Base-by-base conservation (phyloP, 2,888 invertebrate genomes). In the Aromia moschata region DNA sequence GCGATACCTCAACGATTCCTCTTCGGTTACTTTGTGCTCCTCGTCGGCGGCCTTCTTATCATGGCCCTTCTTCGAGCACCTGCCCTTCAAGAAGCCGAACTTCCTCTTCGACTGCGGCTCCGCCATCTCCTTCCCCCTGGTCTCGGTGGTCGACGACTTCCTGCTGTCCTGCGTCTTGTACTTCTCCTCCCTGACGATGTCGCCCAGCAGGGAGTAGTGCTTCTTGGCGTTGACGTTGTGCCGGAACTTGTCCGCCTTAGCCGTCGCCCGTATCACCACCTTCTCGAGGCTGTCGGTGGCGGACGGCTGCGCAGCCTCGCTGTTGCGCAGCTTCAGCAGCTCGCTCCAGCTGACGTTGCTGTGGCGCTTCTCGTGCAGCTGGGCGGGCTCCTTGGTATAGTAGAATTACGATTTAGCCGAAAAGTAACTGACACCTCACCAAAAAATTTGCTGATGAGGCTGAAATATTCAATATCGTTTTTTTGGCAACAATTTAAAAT, bases 181-280 rank as follows among this genome's bases (percentile, higher is more conserved):
- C 17, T n/a, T 43, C 7, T 43, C 43, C 25, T 25, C 25, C 12
- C 20, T 7, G 12, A 43, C 12, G 5, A 25, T 20, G 5, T 25
- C 14, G 9, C 25, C 51, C n/a, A 51, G 30, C 31, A 51, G 25
- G 5, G 40, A 30, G 14, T 38, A 10, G n/a, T 49, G 38, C 14
- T 20, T 49, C 14, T 40, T 30, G 1, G n/a, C 9, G 9, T 16
- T 7, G 2, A 31, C n/a, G 11, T 51, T 40, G 1, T 31, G 30
- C 4, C 51, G 51, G 11, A 41, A 51, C 10, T n/a, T 11, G 3
- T 51, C 31, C 15, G 51, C 51, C n/a, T 41, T 41, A 30, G 51
- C 40, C 1, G 51, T 30, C 7, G 41, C 51, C 0, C 41, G 14
- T 7, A 30, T 5, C 9, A 40, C 30, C 20, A 51, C 16, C 10